Base-by-base conservation (phyloP, 2,888 invertebrate species). In the Ophion ellenae region DNA sequence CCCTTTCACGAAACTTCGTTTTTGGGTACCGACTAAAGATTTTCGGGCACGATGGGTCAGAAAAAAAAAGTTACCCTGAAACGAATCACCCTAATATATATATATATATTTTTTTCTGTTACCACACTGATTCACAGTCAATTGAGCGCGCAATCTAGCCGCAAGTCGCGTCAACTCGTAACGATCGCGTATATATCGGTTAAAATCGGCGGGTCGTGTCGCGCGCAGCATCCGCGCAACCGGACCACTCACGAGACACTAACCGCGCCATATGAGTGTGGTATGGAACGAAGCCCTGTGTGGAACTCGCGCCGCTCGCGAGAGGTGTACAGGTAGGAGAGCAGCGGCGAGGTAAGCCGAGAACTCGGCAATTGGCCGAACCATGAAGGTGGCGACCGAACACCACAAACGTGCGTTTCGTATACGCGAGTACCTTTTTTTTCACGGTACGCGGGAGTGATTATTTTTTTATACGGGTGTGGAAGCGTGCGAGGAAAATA, bases 181-280 rank as follows among this genome's bases (percentile, higher is more conserved):
- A 53, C 70, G 53, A 28, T 10, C 47, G 17, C 28, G 53, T 17
- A 28, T 11, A 5, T 11, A 40, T 70, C 57, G 57, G 53, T 59
- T 47, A 47, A 47, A 47, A 47, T 47, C 47, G 47, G 47, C 10
- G 47, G 47, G 47, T 47, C 47, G 47, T 85, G 78, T 75, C 20
- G 17, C 32, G 64, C 47, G 28, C 87, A 86, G 89, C 87, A 88
- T 88, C 90, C 89, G 89, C 84, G 87, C 90, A 88, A 91, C 86
- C 87, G 88, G 88, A 89, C 88, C 89, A 88, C 91, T 90, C 88
- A 90, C 90, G 90, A 90, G 91, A 88, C 87, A 88, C 92, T 92
- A 89, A 89, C 88, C 85, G 90, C 59, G 75, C 61, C 47, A 89
- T 47, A 47, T 87, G 90, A 90, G 86, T 78, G 83, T 83, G 81